Base-by-base conservation (phyloP, 1,140 invertebrate species). In the Ceratina calcarata region DNA sequence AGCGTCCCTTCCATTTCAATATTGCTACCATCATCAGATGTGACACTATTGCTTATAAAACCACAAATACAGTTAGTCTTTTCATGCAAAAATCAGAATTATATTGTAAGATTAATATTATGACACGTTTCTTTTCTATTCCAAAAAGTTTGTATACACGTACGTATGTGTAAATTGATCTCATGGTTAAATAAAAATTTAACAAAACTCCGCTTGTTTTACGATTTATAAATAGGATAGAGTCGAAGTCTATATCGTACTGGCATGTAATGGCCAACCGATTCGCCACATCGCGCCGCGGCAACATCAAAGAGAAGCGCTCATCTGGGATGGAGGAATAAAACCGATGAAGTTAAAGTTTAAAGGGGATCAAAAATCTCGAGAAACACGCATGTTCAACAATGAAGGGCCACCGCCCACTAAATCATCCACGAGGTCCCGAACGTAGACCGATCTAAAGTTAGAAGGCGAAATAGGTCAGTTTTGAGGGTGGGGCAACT, bases 281-380 rank as follows among this genome's bases (percentile, higher is more conserved):
- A 76, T 72, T 83, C 27, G 77, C 68, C 49, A 66, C 61, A 27
- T 51, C 12, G 58, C 78, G 82, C 61, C 60, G 58, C 78, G 82
- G 68, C 60, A 32, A 68, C 67, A 84, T 84, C 83, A 85, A 85
- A 85, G 82, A 22, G 18, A 7, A 62, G 49, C n/a, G 71, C 16
- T 72, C 81, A 24, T 74, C 64, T 65, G 57, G 20, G 18, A 27
- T 58, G 67, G n/a, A 76, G 61, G 67, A 72, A 70, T 18, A 32
- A 75, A 66, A 64, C 32, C 68, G 82, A 84, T 85, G 84, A 85
- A 80, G 66, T 84, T 77, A 64, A 71, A 71, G 65, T 70, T 75
- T 62, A 27, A 71, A 62, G 77, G 67, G 49, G 45, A 80, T 65
- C 22, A 16, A 20, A 69, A 68, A 51, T 65, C 53, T 83, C 10